Conservation (phyloP, 2,888 invertebrate species). For the Pteria penguin region DNA sequence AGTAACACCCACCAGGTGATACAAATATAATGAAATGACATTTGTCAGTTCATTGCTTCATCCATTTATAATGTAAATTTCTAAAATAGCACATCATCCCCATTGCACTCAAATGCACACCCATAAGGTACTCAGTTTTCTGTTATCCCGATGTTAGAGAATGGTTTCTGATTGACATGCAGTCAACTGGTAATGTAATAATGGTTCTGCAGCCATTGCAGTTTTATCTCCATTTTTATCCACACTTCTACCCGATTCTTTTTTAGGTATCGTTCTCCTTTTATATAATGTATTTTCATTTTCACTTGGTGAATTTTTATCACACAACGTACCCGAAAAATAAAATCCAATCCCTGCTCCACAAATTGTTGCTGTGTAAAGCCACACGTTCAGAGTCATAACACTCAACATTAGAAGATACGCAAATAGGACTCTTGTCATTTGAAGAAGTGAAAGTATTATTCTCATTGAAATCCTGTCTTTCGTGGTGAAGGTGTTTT, state of each 20-base stretch:
- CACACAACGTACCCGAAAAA: background rate
- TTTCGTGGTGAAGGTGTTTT: background rate
- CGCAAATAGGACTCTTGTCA: background rate
- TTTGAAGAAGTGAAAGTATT: constrained; percentile 1
- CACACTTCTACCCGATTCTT: background rate
- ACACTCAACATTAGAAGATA: constrained; percentile 20
- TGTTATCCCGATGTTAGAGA: no score
- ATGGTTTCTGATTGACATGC: no score
- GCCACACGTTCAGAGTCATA: constrained; percentile 22
- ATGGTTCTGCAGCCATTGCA: no score
- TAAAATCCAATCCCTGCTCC: constrained; percentile 14
- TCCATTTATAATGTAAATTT: no score
- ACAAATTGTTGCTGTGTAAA: background rate
- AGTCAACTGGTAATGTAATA: no score
- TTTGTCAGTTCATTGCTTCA: no score
- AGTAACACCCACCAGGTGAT: no score
- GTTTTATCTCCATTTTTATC: background rate
- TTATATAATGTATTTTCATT: background rate
- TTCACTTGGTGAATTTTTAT: background rate
- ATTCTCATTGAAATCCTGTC: background rate
- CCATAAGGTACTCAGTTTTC: no score
- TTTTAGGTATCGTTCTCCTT: background rate
- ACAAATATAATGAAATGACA: no score
- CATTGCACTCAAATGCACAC: no score
- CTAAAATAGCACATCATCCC: no score